Conservation (phyloP, 2,797 vertebrate species). For the Melopsittacus undulatus region DNA sequence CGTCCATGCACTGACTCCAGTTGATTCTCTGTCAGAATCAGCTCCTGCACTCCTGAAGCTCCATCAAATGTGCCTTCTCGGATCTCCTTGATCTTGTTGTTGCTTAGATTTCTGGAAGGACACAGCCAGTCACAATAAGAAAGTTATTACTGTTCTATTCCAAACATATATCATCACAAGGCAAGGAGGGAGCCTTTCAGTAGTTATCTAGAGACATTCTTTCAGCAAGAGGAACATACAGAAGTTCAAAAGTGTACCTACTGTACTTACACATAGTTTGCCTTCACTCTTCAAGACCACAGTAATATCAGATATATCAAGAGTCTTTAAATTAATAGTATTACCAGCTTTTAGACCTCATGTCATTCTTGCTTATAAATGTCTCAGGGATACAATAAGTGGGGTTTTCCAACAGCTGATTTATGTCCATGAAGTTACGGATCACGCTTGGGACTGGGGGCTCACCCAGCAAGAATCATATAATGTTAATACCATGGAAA, state of each 20-base stretch:
- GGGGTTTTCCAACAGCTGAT: background rate
- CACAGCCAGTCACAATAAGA: background rate
- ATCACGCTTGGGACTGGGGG: background rate
- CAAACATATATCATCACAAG: background rate
- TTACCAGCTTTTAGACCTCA: background rate
- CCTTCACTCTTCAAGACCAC: background rate
- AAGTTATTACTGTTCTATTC: background rate
- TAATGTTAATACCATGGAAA: background rate
- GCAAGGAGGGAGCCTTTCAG: background rate
- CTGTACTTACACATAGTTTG: background rate
- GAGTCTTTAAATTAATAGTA: background rate
- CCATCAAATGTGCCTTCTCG: constrained; percentile 91
- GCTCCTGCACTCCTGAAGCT: constrained; percentile 85
- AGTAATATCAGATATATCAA: background rate
- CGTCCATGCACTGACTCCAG: constrained; percentile 87
- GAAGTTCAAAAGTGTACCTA: background rate
- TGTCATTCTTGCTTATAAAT: background rate
- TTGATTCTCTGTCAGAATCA: constrained; percentile 93
- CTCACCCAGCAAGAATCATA: background rate
- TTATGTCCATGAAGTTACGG: background rate
- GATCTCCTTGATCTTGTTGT: constrained; percentile 94
- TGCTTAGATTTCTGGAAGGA: constrained; percentile 89
- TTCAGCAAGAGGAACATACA: background rate
- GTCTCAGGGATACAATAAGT: background rate
- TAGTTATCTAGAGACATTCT: background rate